These are phyloP conservation scores for Scaptomyza polygonia DNA, from an alignment of 2,888 invertebrate genomes.

Conservation along the genomic window DNA sequence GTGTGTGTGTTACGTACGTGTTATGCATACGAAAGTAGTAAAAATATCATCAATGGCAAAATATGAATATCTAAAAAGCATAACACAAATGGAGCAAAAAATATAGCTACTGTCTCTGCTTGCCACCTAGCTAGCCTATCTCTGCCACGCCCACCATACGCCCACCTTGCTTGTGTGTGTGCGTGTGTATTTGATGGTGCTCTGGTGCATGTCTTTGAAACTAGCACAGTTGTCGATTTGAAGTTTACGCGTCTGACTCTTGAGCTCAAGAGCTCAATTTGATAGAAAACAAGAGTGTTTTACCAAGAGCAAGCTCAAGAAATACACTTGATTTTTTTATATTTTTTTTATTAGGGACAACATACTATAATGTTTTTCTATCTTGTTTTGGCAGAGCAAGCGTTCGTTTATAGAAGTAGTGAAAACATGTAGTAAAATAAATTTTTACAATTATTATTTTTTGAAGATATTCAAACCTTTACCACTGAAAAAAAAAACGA, in stretches of 20 bases:
- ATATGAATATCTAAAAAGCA: constrained; percentile 80
- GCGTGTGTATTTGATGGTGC: constrained; percentile 6
- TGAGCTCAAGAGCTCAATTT: constrained; percentile 41
- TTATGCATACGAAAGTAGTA: constrained; percentile 79
- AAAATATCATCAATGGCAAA: constrained; percentile 79
- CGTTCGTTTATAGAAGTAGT: neutral
- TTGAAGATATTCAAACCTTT: too few species aligned
- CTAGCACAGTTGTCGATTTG: constrained; percentile 73
- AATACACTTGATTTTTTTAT: constrained; percentile 7
- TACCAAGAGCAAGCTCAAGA: constrained; percentile 33
- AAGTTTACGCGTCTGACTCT: constrained; percentile 54
- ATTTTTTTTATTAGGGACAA: neutral
- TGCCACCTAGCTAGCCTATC: neutral
- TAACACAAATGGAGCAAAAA: constrained; percentile 68
- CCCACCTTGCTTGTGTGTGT: neutral
- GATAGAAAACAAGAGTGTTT: constrained; percentile 7
- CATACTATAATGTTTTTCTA: neutral
- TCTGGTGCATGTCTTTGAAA: constrained; percentile 34
- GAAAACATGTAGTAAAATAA: too few species aligned
- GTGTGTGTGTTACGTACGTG: constrained; percentile 63
- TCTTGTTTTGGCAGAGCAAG: neutral
- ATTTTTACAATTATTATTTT: too few species aligned
- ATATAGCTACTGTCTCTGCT: constrained; percentile 48
- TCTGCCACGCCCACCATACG: neutral
- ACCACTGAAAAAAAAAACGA: too few species aligned